Conservation (phyloP, 2,797 vertebrate species). For the Mallotus villosus region DNA sequence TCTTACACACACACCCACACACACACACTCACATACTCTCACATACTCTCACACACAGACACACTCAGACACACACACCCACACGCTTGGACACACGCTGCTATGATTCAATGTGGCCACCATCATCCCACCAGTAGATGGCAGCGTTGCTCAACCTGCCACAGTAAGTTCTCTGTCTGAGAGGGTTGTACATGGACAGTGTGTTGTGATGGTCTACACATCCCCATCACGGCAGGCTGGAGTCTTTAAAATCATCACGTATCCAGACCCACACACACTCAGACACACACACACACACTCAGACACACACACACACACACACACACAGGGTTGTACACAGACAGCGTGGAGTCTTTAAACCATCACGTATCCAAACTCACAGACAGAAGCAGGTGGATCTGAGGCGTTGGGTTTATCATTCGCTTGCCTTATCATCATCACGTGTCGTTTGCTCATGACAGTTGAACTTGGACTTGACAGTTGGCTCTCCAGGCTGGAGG, state of each 20-base stretch:
- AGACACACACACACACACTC: too few relatives aligned
- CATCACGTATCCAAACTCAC: background rate
- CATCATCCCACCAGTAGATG: conserved; percentile 56
- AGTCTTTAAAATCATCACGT: too few relatives aligned
- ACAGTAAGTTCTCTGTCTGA: background rate
- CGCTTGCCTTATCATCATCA: background rate
- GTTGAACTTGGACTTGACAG: too few relatives aligned
- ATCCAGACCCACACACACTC: too few relatives aligned
- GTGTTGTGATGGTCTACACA: too few relatives aligned
- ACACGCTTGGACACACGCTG: background rate
- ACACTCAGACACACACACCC: background rate
- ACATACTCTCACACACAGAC: background rate
- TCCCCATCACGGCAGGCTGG: too few relatives aligned
- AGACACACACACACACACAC: too few relatives aligned
- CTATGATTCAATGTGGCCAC: background rate
- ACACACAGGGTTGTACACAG: too few relatives aligned
- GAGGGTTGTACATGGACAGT: background rate
- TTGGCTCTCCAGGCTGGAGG: too few relatives aligned
- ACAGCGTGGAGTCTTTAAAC: background rate
- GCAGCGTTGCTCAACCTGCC: conserved; percentile 43
- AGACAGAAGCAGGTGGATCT: background rate
- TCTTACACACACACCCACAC: background rate
- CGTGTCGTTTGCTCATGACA: background rate
- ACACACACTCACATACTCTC: background rate
- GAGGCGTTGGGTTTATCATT: background rate